A percentile compares a stretch with the other conserved stretches of the same genome.
phyloP scores from a whole-genome alignment of 2,113 vertebrate genomes.

The Phylloscopus whistleri region DNA sequence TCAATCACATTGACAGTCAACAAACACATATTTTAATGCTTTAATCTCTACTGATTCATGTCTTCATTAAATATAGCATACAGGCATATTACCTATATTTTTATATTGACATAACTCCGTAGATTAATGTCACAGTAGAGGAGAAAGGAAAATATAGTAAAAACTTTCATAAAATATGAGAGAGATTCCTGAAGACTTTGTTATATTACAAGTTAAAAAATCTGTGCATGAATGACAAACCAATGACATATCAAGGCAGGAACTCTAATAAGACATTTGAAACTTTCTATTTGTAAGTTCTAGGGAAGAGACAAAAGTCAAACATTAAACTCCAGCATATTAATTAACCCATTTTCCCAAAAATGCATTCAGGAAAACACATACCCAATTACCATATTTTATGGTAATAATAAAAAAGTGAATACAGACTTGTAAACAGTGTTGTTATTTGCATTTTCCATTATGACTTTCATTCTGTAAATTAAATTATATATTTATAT shows the following conservation, averaged over 20 bases:
- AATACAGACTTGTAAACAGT: not conserved
- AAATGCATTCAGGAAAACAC: not conserved
- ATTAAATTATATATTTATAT: not conserved
- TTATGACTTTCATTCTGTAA: not conserved
- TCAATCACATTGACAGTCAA: not conserved
- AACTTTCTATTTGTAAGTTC: not conserved
- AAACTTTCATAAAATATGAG: not conserved
- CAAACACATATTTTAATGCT: not conserved
- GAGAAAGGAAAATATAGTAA: not conserved
- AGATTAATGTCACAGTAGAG: not conserved
- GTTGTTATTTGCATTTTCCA: conserved; percentile 16
- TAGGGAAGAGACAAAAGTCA: conserved; percentile 4
- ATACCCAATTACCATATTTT: not conserved
- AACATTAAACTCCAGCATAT: not conserved
- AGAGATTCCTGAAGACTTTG: not conserved
- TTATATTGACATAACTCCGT: not conserved
- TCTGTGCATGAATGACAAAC: not conserved
- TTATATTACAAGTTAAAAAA: not conserved
- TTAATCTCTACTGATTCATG: not conserved
- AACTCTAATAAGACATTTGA: not conserved
- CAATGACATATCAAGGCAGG: not conserved
- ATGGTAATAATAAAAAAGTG: conserved; percentile 4
- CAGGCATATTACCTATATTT: not conserved
- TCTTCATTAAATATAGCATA: not conserved
- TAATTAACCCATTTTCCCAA: not conserved